phyloP scores from a whole-genome alignment of 1,140 invertebrate genomes.

The Bombus vancouverensis region DNA sequence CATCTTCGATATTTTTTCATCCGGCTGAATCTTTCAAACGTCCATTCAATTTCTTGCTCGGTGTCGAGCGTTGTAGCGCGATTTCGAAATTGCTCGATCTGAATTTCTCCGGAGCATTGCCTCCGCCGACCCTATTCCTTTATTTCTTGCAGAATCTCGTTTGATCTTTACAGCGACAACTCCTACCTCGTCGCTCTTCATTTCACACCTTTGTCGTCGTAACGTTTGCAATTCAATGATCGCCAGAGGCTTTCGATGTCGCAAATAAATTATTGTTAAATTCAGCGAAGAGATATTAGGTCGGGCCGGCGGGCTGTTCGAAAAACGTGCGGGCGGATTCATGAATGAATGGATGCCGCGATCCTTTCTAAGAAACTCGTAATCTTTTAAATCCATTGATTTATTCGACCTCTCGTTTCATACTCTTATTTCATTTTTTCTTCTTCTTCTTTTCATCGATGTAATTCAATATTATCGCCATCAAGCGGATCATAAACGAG shows the following conservation, averaged over 20 bases:
- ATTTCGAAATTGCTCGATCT: constrained; percentile 10
- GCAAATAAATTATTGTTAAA: constrained; percentile 46
- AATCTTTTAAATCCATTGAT: constrained; percentile 48
- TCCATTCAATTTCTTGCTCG: neutral
- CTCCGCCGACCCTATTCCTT: neutral
- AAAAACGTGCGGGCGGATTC: constrained; percentile 13
- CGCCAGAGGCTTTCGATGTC: neutral
- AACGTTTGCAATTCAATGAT: constrained; percentile 44
- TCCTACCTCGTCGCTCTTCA: constrained; percentile 20
- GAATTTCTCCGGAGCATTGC: neutral
- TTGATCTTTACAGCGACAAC: constrained; percentile 33
- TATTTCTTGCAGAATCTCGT: neutral
- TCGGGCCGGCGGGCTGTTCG: neutral
- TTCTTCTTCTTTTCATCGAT: neutral
- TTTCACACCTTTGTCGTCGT: constrained; percentile 3
- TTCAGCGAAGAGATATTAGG: neutral
- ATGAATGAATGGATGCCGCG: constrained; percentile 44
- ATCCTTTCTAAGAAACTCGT: constrained; percentile 29
- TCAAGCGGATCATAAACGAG: neutral
- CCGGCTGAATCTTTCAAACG: neutral
- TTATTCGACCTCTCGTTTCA: neutral
- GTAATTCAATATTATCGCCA: neutral
- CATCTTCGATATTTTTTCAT: neutral
- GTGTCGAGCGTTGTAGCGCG: neutral
- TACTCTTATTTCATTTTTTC: neutral